These are phyloP conservation scores for Neopelma chrysocephalum DNA, from an alignment of 2,797 vertebrate species.

Conservation along the genomic window DNA sequence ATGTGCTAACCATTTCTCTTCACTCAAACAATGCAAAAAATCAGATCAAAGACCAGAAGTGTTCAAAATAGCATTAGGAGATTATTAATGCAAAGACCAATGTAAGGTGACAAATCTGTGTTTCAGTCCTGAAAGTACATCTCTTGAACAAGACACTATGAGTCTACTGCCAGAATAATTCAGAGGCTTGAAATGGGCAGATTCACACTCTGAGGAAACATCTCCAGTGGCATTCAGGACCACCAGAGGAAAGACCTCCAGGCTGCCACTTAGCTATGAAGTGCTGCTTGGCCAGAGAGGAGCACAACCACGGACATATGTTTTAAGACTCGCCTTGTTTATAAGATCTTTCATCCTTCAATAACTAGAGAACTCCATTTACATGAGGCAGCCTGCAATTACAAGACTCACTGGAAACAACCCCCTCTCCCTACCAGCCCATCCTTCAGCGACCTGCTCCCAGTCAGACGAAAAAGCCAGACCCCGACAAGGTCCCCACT, in stretches of 20 bases:
- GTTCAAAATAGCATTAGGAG: background rate
- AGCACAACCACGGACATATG: background rate
- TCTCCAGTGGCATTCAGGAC: background rate
- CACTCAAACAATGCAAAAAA: background rate
- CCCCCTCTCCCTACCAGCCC: background rate
- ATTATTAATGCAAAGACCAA: background rate
- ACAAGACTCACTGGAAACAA: background rate
- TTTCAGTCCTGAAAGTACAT: background rate
- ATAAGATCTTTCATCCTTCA: background rate
- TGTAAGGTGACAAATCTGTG: background rate
- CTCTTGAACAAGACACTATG: background rate
- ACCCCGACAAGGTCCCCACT: background rate
- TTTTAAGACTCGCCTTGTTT: background rate
- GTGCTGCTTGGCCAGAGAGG: background rate
- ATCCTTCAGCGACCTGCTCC: background rate
- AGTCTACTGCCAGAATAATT: background rate
- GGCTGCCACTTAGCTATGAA: constrained; percentile 7
- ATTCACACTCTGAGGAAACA: background rate
- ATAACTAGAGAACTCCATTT: background rate
- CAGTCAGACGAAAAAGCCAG: background rate
- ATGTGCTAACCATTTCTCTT: background rate
- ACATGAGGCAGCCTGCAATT: background rate
- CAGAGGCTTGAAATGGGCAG: background rate
- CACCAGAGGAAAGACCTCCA: background rate
- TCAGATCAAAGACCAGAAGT: background rate